A percentile compares a stretch with the other conserved stretches of the same genome.
These are phyloP conservation scores for Phortica variegata DNA, from an alignment of 1,140 invertebrate genomes.

Conservation along the genomic window DNA sequence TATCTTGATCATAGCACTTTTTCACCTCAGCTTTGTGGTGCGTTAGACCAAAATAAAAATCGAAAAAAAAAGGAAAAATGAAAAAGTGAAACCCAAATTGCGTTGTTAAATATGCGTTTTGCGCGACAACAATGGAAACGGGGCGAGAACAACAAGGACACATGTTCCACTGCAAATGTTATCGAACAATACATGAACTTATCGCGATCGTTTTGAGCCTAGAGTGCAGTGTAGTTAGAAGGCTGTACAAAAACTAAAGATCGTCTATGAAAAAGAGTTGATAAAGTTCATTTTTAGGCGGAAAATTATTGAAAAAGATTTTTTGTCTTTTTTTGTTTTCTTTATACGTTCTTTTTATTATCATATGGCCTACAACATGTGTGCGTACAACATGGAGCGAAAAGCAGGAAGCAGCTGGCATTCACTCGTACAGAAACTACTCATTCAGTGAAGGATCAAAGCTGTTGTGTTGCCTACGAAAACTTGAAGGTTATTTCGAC, in stretches of 20 bases:
- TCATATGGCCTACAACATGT: no score
- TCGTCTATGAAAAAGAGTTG: conserved; percentile 26
- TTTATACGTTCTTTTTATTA: no score
- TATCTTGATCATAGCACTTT: conserved; percentile 34
- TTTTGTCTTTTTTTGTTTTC: no score
- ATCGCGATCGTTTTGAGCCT: conserved; percentile 13
- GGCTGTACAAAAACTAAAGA: conserved; percentile 18
- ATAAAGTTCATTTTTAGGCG: conserved; percentile 16
- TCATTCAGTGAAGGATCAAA: conserved; percentile 8
- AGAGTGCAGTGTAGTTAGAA: conserved; percentile 1
- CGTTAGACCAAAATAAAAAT: no score
- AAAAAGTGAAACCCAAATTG: conserved; percentile 38
- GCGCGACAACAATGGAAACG: conserved; percentile 47
- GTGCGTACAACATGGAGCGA: no score
- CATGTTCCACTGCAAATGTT: conserved; percentile 9
- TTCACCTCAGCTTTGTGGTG: conserved; percentile 23
- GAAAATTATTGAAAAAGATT: no score
- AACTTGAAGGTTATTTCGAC: no score
- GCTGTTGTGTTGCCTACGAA: conserved; percentile 38
- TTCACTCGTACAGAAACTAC: conserved; percentile 12
- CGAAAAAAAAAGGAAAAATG: no score
- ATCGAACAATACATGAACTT: conserved; percentile 29
- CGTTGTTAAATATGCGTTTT: conserved; percentile 46
- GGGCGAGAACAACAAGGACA: no score
- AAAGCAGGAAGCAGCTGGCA: conserved; percentile 18